These are phyloP conservation scores for Teleopsis dalmanni DNA, from an alignment of 1,140 invertebrate species.

Conservation along the genomic window DNA sequence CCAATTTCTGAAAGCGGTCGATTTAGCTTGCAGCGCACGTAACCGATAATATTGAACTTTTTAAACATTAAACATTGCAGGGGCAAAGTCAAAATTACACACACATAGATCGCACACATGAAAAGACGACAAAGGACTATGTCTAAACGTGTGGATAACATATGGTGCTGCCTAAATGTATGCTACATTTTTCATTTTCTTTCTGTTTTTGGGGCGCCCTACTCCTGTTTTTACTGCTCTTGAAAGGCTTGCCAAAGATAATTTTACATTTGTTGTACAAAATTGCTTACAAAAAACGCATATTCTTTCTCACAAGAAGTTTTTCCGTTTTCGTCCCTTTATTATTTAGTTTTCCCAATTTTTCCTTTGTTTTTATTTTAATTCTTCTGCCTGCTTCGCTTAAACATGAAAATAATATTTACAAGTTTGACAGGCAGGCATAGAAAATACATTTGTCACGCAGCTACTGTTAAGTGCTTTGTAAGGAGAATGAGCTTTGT, in stretches of 20 bases:
- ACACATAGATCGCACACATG: no score
- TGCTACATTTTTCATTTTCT: not conserved
- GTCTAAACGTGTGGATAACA: not conserved
- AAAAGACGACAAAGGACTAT: not conserved
- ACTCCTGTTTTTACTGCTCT: no score
- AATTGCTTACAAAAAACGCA: no score
- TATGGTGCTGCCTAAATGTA: not conserved
- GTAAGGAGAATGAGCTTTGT: not conserved
- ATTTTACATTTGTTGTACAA: no score
- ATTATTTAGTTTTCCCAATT: not conserved
- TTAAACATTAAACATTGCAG: no score
- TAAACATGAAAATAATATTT: not conserved
- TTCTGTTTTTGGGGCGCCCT: no score
- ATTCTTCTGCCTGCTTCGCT: not conserved
- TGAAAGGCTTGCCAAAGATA: no score
- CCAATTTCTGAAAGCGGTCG: conserved; percentile 11
- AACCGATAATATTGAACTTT: conserved; percentile 37
- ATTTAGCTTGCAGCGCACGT: conserved; percentile 32
- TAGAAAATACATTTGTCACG: not conserved
- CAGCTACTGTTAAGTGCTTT: not conserved
- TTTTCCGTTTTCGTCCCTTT: not conserved
- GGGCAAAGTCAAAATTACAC: no score
- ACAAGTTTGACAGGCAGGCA: not conserved
- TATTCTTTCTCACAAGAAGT: no score
- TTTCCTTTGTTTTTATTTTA: conserved; percentile 4